phyloP scores from a whole-genome alignment of 2,113 vertebrate genomes.

The Tylochromis polylepis region DNA sequence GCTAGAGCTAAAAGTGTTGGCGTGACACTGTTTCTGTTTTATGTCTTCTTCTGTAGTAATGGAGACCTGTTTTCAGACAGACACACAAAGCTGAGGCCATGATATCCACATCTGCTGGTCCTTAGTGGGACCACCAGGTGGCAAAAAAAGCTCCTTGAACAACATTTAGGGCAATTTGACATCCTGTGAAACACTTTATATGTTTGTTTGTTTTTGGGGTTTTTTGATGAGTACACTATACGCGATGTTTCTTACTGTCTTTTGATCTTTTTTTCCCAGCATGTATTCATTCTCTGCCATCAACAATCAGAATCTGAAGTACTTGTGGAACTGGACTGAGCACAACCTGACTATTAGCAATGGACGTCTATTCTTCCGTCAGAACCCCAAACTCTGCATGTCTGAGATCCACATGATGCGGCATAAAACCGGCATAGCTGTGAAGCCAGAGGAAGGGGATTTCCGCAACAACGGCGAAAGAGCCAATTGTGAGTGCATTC shows the following conservation, averaged over 20 bases:
- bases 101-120: background rate
- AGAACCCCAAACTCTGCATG: constrained; percentile 92
- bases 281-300: constrained; percentile 91
- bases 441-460: constrained; percentile 84
- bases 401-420: constrained; percentile 95
- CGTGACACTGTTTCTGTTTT: constrained; percentile 8
- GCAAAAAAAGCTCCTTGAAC: background rate
- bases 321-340: constrained; percentile 94
- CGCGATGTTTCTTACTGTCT: background rate
- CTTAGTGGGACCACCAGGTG: constrained; percentile 17
- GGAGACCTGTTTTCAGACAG: background rate
- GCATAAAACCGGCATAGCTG: constrained; percentile 81
- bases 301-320: constrained; percentile 93
- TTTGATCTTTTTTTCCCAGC: constrained; percentile 58
- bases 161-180: background rate
- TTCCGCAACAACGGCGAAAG: constrained; percentile 90
- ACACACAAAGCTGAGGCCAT: background rate
- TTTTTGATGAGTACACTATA: background rate
- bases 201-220: background rate
- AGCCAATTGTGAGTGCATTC: constrained; percentile 87
- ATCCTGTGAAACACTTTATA: background rate
- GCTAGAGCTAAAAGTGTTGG: constrained; percentile 4
- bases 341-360: constrained; percentile 91
- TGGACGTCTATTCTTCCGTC: constrained; percentile 91
- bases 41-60: background rate